Base-by-base conservation (phyloP, 1,140 invertebrate genomes). In the Drosophila tropicalis region DNA sequence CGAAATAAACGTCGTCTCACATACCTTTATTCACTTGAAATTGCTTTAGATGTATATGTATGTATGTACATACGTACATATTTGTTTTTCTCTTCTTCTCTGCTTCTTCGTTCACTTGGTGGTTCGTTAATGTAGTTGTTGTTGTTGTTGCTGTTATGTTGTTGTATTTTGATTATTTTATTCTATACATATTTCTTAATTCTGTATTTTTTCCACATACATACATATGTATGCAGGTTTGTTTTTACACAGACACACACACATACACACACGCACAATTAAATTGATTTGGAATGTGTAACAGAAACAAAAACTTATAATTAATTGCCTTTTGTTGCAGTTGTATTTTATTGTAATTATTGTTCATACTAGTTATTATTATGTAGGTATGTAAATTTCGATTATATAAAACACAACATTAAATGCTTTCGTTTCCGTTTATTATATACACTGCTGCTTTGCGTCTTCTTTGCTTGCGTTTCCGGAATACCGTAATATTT, bases 11-110 rank as follows among this genome's bases (percentile, higher is more conserved):
- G 76, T 76, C 69, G 73, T 69, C 65, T 64, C 72, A 83, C 83
- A 87, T 86, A 86, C 83, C 83, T 87, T 87, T 87, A 87, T 86
- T 86, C 87, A 87, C 83, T 86, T 67, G 76, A 87, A 86, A 87
- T 87, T 87, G 79, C 82, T 87, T 69, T 86, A 77, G 79, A 47
- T 13, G 17, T 47, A 44, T 6, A 17, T 47, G 15, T 47, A 47
- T 47, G 15, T 51, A 81, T 47, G 17, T 6, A 17, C 19, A 6
- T 47, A 47, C 19, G 15, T 51, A 81, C 81, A 86, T 81, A 71
- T 78, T 62, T 70, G 70, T 78, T 72, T 82, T 86, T 67, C 71
- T 85, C 61, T 71, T 67, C 66, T 57, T 71, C 64, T 7, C 32
- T 55, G 57, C 57, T 65, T 61, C 76, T 66, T 47, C 67, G 69